Base-by-base conservation (phyloP, 2,888 invertebrate genomes). In the Tetranychus piercei region DNA sequence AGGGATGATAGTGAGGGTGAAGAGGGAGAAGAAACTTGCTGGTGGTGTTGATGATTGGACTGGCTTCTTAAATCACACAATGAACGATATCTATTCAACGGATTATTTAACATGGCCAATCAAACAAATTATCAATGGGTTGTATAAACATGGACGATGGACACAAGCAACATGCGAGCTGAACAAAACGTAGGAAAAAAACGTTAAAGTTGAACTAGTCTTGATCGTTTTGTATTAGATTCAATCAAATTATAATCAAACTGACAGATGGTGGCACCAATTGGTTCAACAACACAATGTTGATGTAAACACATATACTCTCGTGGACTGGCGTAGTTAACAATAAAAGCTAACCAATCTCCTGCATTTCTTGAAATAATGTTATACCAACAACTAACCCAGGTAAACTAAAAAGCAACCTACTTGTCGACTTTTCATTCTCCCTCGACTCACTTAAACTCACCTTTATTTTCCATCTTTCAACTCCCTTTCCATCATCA, bases 71-170 rank as follows among this genome's bases (percentile, higher is more conserved):
- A 15, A 55, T 55, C 55, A 55, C 55, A 55, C 15, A 55, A 55
- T 55, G 55, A 55, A 15, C 55, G 55, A 55, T 55, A 55, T 55
- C 55, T 55, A 55, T 55, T 55, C 55, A 55, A 55, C 11, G 55
- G 55, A 55, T 55, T 55, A 55, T 55, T 55, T 55, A 55, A 55
- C 55, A 55, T 55, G 55, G 55, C 55, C 55, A 55, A 55, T 55
- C 34, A 34, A 34, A 34, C 34, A 34, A 34, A 4, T 34, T 34
- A 5, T 55, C 15, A 15, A 15, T 55, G 55, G 55, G 15, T 9
- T 15, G 9, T 55, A 15, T 15, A 5, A 55, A 55, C 15, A 15
- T 55, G 15, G 7, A 55, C 9, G 15, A 55, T 55, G 9, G 9
- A 55, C 11, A 55, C 11, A 55, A 55, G 15, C 55, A 55, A 55